Evolutionary conservation across 2,113 vertebrate species (phyloP), one percentile per base, ranked within the genome.

Genomic region (Solea solea): DNA sequence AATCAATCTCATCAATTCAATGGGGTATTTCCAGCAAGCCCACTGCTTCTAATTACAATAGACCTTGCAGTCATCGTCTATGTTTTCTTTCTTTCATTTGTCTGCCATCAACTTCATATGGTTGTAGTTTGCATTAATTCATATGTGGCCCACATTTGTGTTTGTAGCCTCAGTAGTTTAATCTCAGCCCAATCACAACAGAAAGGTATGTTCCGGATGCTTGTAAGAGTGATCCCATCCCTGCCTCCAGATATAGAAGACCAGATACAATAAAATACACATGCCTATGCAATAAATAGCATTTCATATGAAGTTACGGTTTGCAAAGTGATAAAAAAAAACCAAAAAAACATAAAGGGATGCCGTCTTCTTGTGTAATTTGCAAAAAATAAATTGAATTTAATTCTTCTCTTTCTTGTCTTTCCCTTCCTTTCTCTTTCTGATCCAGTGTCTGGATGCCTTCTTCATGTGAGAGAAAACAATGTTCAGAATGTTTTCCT

Each of bases 51-150:
- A 84, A 92, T 91, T 91, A 90, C 87, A 90, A 81, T 54, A 83
- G 83, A 86, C 85, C 88, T 91, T 80, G 81, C 85, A 91, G 86
- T 92, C 86, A 87, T 85, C 83, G 75, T 91, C 90, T 84, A 65
- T 78, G 87, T 84, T 86, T 74, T 82, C 72, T 76, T 77, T 76
- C 80, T 87, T 81, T 87, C 62, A 61, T 84, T 88, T 77, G 76
- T 81, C 81, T 84, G 76, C 84, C 88, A 78, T 78, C 64, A 69
- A 77, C 57, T 64, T 91, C 90, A 93, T 89, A 83, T 92, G 88
- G 89, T 85, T 89, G 81, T 51, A 89, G 76, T 91, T 92, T 90
- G 88, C 88, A 85, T 91, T 90, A 64, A 89, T 90, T 91, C 84
- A 84, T 87, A 90, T 81, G 88, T 71, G 81, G 80, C 79, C 74